Evolutionary conservation across 2,113 vertebrate species (phyloP), one percentile per base, ranked within the genome.

Genomic region (Archilochus colubris): DNA sequence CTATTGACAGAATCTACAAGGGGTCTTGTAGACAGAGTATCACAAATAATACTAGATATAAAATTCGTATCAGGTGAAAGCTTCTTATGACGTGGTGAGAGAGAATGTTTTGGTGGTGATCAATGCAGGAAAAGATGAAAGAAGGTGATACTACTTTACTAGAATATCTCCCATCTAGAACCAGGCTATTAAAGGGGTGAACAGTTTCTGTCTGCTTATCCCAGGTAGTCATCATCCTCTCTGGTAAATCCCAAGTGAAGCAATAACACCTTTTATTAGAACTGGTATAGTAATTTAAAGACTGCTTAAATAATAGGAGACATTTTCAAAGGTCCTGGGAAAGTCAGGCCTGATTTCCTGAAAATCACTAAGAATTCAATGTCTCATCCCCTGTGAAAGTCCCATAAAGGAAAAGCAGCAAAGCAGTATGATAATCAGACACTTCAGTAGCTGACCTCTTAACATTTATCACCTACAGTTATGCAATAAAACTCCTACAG

Each of bases 401-500:
- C 64, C 24, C 53, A 63, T 48, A 81, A 81, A 8, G 3, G 21
- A 5, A 76, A 93, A 78, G 18, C 48, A 84, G 53, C 48, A 78
- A 4, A 48, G 20, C 25, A 66, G 33, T 33, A 16, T 48, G 16
- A 68, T 86, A 57, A 64, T 64, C 44, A 72, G 16, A 43, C 93
- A 63, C 20, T 63, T 95, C 94, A 53, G 25, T 86, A 91, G 85
- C 46, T 12, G 27, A n/a, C 17, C 66, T 94, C 86, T 91, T 97
- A 91, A 79, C 43, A 89, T 90, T 84, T 88, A 40, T 85, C 57
- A 89, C 78, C 57, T 70, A 55, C 30, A 93, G 27, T 79, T 95
- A 74, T 61, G 73, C 59, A 77, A 38, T 82, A 92, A 95, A 81
- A 48, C 72, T 48, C 86, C 72, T 74, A 79, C 54, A 80, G 75